A percentile compares a stretch with the other conserved stretches of the same genome.
Conservation (phyloP, 1,140 invertebrate species). For the Lucilia sericata region DNA sequence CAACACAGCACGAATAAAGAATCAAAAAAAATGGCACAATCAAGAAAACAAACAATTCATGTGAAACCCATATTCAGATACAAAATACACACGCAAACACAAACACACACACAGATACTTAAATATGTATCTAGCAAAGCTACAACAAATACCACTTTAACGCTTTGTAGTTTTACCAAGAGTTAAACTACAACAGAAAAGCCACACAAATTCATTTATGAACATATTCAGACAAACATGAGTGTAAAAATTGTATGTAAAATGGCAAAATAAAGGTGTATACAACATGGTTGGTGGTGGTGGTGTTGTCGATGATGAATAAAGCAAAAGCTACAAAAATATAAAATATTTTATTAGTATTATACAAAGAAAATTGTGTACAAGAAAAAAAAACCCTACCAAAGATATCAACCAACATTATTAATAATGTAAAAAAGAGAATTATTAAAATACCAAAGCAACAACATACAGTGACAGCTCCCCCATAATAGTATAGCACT, state of each 20-base stretch:
- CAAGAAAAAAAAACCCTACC: neutral
- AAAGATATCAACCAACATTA: neutral
- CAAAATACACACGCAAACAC: neutral
- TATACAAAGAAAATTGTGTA: neutral
- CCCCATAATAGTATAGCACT: neutral
- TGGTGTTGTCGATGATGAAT: neutral
- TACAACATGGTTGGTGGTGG: too few species aligned
- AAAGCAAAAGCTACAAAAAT: neutral
- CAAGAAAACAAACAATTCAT: neutral
- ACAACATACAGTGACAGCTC: neutral
- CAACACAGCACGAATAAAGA: neutral
- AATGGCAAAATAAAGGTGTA: neutral
- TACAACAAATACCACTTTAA: neutral
- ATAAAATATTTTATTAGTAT: neutral
- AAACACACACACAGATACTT: neutral
- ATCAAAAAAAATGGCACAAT: conserved; percentile 11
- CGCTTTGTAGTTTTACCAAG: too few species aligned
- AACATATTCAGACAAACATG: neutral
- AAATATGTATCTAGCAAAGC: neutral
- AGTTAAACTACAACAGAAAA: neutral
- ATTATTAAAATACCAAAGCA: too few species aligned
- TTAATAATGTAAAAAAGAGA: neutral
- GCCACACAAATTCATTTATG: neutral
- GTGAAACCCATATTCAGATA: neutral
- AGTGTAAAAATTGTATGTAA: neutral